A percentile compares a stretch with the other conserved stretches of the same genome.
Conservation (phyloP, 2,113 vertebrate species). For the Macroglossus sobrinus region DNA sequence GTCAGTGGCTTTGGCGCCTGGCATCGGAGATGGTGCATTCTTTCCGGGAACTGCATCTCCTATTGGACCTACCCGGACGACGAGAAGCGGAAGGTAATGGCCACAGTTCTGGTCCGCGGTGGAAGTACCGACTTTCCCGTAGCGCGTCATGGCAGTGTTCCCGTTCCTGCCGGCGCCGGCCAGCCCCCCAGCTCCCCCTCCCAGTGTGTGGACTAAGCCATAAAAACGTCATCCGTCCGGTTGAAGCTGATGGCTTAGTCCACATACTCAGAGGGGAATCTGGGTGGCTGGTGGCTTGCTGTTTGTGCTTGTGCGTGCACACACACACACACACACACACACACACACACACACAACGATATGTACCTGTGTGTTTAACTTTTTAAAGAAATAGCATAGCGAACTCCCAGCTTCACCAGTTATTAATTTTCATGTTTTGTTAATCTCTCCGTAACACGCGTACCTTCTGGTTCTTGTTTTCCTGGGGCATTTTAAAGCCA, state of each 20-base stretch:
- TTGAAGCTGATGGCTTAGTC: too few species aligned
- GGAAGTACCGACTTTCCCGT: not conserved
- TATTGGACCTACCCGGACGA: slow-evolving; percentile 99
- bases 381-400: not conserved
- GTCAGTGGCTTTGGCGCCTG: slow-evolving; percentile 98
- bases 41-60: slow-evolving; percentile 95
- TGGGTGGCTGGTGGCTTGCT: not conserved
- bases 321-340: too few species aligned
- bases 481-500: not conserved
- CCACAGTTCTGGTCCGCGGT: not conserved
- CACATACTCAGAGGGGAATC: too few species aligned
- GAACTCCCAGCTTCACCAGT: not conserved
- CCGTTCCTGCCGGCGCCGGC: not conserved
- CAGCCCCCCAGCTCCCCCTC: not conserved
- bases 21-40: slow-evolving; percentile 96
- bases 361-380: not conserved
- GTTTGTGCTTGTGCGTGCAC: not conserved
- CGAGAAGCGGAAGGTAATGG: slow-evolving; percentile 92
- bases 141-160: not conserved
- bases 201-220: not conserved
- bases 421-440: not conserved
- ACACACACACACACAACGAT: not conserved
- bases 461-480: not conserved
- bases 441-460: not conserved
- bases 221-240: not conserved